A percentile compares a stretch with the other conserved stretches of the same genome.
Conservation (phyloP, 1,140 invertebrate genomes). For the Drosophila setifemur region DNA sequence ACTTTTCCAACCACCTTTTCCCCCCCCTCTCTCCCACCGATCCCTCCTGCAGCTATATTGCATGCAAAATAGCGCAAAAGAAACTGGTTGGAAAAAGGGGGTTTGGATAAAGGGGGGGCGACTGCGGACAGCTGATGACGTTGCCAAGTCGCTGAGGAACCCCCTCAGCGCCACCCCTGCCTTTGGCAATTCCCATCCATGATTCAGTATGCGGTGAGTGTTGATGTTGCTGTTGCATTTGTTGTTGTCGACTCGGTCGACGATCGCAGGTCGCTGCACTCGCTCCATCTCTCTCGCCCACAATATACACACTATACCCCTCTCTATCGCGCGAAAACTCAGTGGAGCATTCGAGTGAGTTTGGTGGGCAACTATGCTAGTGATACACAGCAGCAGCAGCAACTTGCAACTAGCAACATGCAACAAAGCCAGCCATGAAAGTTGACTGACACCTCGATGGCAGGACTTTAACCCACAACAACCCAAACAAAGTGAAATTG, state of each 20-base stretch:
- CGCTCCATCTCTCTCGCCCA: conserved; percentile 3
- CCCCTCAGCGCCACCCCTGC: conserved; percentile 4
- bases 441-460: conserved; percentile 72
- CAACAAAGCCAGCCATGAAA: conserved; percentile 46
- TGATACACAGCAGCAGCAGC: conserved; percentile 53
- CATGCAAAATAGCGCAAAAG: conserved; percentile 69
- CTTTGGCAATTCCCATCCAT: conserved; percentile 40
- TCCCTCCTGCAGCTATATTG: too few relatives aligned
- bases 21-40: not conserved
- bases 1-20: not conserved
- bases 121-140: conserved; percentile 38
- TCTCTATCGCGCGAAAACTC: conserved; percentile 27
- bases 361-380: conserved; percentile 79
- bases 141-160: conserved; percentile 49
- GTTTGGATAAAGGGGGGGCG: not conserved
- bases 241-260: conserved; percentile 54
- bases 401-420: conserved; percentile 22
- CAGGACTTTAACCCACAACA: conserved; percentile 74
- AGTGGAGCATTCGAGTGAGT: conserved; percentile 75
- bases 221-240: too few relatives aligned
- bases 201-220: conserved; percentile 52
- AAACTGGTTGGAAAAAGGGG: conserved; percentile 29
- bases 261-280: conserved; percentile 71
- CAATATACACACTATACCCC: not conserved
- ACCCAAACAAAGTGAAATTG: conserved; percentile 71